phyloP scores from a whole-genome alignment of 1,140 invertebrate genomes.

The Drosophila lacteicornis region DNA sequence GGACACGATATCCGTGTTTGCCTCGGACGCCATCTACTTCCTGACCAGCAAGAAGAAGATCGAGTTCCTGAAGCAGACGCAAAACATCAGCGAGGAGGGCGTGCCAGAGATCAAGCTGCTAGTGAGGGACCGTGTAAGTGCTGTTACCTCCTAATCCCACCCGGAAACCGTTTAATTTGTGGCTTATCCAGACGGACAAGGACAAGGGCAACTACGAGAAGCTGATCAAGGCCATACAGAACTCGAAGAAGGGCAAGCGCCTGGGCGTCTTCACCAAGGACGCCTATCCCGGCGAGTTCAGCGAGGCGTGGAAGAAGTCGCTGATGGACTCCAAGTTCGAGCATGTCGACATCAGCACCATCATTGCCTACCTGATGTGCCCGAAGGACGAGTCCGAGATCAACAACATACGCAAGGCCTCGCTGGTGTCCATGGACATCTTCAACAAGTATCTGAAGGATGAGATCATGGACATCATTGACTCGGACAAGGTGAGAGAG shows the following conservation, averaged over 20 bases:
- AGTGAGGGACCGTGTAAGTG: constrained; percentile 94
- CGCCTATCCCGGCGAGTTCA: constrained; percentile 96
- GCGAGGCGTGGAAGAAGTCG: constrained; percentile 94
- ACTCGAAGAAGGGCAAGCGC: constrained; percentile 95
- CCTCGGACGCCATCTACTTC: constrained; percentile 93
- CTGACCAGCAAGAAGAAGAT: constrained; percentile 99
- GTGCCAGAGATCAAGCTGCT: constrained; percentile 95
- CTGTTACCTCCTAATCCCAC: no score
- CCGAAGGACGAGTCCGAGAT: constrained; percentile 98
- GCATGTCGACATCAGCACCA: constrained; percentile 94
- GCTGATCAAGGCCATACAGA: constrained; percentile 93
- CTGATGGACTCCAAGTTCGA: constrained; percentile 92
- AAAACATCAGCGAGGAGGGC: constrained; percentile 93
- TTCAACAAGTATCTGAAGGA: constrained; percentile 98
- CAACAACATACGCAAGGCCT: constrained; percentile 96
- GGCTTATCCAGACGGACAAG: constrained; percentile 91
- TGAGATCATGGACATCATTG: constrained; percentile 99
- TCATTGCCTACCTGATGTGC: constrained; percentile 95
- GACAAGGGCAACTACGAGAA: constrained; percentile 97
- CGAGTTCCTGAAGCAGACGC: constrained; percentile 97
- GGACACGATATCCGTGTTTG: constrained; percentile 97
- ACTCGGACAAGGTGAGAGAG: constrained; percentile 93
- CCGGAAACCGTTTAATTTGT: neutral
- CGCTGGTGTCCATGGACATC: constrained; percentile 96
- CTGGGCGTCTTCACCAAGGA: constrained; percentile 98